phyloP scores from a whole-genome alignment of 2,113 vertebrate species.

The Alces alces region DNA sequence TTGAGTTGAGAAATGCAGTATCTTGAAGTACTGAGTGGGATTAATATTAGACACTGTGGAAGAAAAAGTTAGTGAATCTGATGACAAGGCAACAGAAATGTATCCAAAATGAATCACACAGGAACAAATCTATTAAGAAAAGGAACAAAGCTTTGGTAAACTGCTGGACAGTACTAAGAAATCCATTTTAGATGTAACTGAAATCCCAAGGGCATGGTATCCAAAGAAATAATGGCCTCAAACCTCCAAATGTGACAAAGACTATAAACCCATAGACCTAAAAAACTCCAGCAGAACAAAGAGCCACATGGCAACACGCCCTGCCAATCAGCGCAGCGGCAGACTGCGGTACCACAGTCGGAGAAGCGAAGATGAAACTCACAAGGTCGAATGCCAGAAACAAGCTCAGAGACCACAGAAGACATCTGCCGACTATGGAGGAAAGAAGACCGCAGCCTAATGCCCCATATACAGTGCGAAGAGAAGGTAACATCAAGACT shows the following conservation, averaged over 20 bases:
- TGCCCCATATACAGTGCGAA: not conserved
- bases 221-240: not conserved
- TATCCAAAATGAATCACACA: not conserved
- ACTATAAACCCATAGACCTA: not conserved
- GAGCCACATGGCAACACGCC: not conserved
- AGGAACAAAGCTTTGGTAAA: not conserved
- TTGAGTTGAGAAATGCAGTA: not conserved
- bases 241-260: not conserved
- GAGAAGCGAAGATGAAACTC: not conserved
- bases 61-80: not conserved
- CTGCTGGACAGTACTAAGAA: not conserved
- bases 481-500: not conserved
- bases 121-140: not conserved
- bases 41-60: not conserved
- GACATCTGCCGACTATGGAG: too few relatives aligned
- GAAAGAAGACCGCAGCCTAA: not conserved
- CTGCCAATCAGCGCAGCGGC: not conserved
- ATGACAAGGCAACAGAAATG: not conserved
- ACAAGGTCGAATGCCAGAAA: not conserved
- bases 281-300: not conserved
- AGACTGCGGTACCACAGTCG: accelerated
- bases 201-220: not conserved
- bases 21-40: not conserved
- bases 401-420: not conserved
- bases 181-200: not conserved